Conservation (phyloP, 2,888 invertebrate species). For the Orchesella flavescens region DNA sequence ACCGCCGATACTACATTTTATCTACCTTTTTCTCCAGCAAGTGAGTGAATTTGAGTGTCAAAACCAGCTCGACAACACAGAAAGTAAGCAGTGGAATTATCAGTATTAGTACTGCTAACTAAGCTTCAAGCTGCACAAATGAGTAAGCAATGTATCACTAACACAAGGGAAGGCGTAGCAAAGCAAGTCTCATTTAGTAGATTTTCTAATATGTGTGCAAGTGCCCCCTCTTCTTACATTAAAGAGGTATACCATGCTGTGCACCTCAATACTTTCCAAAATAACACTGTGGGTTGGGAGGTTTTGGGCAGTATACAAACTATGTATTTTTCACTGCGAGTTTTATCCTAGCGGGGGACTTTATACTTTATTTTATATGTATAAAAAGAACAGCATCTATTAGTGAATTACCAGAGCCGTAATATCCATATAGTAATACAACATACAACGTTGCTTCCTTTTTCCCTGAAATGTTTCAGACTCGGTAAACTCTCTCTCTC, state of each 20-base stretch:
- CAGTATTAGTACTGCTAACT: slow-evolving; percentile 45
- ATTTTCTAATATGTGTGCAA: background rate
- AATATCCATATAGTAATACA: slow-evolving; percentile 29
- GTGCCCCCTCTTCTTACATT: background rate
- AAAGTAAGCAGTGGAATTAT: slow-evolving; percentile 45
- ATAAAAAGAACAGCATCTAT: slow-evolving; percentile 50
- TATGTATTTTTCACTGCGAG: slow-evolving; percentile 26
- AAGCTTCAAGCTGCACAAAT: slow-evolving; percentile 3
- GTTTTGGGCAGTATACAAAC: background rate
- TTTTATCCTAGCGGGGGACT: background rate
- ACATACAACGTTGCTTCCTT: slow-evolving; percentile 17
- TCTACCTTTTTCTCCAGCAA: background rate
- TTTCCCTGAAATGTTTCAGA: slow-evolving; percentile 4
- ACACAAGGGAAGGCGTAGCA: slow-evolving; percentile 6
- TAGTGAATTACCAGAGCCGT: slow-evolving; percentile 50
- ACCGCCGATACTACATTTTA: too few relatives aligned
- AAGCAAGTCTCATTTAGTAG: slow-evolving; percentile 4
- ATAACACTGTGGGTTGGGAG: slow-evolving; percentile 21
- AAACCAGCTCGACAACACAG: slow-evolving; percentile 42
- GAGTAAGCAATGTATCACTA: slow-evolving; percentile 38
- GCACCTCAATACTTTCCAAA: slow-evolving; percentile 23
- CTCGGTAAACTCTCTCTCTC: background rate
- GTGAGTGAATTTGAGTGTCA: slow-evolving; percentile 48
- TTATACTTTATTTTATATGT: too few relatives aligned
- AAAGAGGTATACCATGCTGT: background rate